Conservation (phyloP, 2,888 invertebrate genomes). For the Charanyca ferruginea region DNA sequence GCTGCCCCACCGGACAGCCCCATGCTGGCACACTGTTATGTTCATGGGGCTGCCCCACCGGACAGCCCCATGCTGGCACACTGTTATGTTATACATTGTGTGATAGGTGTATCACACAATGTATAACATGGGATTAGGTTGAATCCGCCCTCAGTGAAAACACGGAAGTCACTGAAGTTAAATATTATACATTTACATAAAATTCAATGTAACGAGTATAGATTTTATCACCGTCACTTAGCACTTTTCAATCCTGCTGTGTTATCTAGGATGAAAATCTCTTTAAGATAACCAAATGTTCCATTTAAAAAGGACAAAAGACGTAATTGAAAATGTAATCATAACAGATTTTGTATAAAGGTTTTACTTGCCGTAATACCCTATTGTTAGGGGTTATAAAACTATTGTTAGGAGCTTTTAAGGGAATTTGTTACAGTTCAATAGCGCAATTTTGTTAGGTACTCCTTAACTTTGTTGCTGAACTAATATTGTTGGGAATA, state of each 20-base stretch:
- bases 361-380: slow-evolving; percentile 5
- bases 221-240: neutral
- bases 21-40: too few relatives aligned
- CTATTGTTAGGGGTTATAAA: slow-evolving; percentile 38
- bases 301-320: slow-evolving; percentile 41
- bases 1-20: too few relatives aligned
- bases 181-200: neutral
- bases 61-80: too few relatives aligned
- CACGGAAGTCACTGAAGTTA: neutral
- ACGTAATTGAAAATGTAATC: slow-evolving; percentile 44
- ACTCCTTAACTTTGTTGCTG: slow-evolving; percentile 17
- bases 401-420: slow-evolving; percentile 44
- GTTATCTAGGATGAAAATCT: slow-evolving; percentile 20
- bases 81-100: too few relatives aligned
- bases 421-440: slow-evolving; percentile 25
- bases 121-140: too few relatives aligned
- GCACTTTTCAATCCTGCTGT: neutral
- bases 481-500: slow-evolving; percentile 13
- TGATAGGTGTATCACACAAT: too few relatives aligned
- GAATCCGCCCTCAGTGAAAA: too few relatives aligned
- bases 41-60: too few relatives aligned
- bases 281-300: slow-evolving; percentile 25
- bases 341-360: slow-evolving; percentile 33
- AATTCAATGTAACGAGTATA: neutral
- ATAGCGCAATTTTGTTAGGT: slow-evolving; percentile 4